A percentile compares a stretch with the other conserved stretches of the same genome.
Evolutionary conservation across 2,113 vertebrate genomes (phyloP).

Genomic region (Stomatorhinus ivindoensis): DNA sequence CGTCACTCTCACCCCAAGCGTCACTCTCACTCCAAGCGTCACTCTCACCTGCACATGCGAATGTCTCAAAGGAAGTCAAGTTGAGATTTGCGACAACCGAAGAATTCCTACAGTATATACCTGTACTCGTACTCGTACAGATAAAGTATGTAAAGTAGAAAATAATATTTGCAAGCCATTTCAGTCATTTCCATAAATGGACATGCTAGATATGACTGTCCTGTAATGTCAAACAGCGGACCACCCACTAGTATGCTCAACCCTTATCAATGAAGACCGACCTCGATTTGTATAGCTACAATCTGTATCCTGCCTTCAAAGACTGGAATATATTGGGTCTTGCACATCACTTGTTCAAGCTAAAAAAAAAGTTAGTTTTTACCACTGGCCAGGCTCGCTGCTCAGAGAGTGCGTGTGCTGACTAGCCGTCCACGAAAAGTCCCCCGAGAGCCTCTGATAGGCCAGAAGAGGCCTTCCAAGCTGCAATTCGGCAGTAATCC

Average conservation of each 20-base stretch:
- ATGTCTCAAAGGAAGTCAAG: not conserved
- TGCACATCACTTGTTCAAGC: not conserved
- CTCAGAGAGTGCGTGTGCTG: not conserved
- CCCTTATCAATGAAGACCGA: not conserved
- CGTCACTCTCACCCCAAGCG: not conserved
- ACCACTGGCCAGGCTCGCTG: not conserved
- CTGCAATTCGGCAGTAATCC: not conserved
- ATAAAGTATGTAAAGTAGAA: not conserved
- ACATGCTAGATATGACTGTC: slow-evolving; percentile 2
- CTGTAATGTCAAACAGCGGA: slow-evolving; percentile 13
- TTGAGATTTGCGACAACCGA: not conserved
- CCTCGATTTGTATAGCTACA: not conserved
- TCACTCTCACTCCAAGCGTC: not conserved
- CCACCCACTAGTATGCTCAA: not conserved
- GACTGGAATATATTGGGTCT: not conserved
- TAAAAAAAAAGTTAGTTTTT: not conserved
- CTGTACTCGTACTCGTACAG: not conserved
- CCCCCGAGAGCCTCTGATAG: not conserved
- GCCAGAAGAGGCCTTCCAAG: not conserved
- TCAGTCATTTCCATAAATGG: slow-evolving; percentile 58
- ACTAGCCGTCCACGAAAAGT: not conserved
- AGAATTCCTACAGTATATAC: not conserved
- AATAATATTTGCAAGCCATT: slow-evolving; percentile 67
- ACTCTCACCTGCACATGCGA: not conserved
- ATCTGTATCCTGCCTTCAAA: not conserved